These are phyloP conservation scores for Apamea monoglypha DNA, from an alignment of 2,888 invertebrate genomes.

Conservation along the genomic window DNA sequence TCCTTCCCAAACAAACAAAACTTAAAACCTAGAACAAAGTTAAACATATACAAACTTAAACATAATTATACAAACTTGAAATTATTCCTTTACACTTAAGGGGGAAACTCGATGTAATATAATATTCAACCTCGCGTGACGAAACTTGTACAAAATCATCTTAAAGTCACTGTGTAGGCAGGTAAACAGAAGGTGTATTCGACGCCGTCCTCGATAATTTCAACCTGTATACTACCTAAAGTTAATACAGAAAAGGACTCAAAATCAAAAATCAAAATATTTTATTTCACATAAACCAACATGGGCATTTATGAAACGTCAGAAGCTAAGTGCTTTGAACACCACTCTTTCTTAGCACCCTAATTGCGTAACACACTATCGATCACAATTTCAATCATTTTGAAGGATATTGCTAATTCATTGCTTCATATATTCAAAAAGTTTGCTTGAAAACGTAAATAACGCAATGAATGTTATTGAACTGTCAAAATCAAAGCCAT, in stretches of 20 bases:
- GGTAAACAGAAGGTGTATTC: neutral
- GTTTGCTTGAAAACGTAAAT: too few relatives aligned
- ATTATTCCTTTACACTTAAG: slow-evolving; percentile 53
- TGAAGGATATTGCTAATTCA: too few relatives aligned
- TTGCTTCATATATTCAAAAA: too few relatives aligned
- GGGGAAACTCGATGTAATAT: slow-evolving; percentile 42
- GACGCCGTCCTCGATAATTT: neutral
- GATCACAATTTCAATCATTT: too few relatives aligned
- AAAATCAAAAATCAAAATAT: too few relatives aligned
- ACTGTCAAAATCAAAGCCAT: too few relatives aligned
- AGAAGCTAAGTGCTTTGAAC: too few relatives aligned
- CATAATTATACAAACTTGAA: slow-evolving; percentile 39
- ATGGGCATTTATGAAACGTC: too few relatives aligned
- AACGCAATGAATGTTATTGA: too few relatives aligned
- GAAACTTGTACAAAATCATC: slow-evolving; percentile 42
- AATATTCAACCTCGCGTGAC: slow-evolving; percentile 53
- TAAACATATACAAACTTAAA: slow-evolving; percentile 32
- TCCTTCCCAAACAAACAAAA: slow-evolving; percentile 40
- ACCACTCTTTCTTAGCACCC: too few relatives aligned
- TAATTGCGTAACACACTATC: too few relatives aligned
- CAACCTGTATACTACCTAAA: neutral
- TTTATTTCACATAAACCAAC: too few relatives aligned
- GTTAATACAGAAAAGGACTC: neutral
- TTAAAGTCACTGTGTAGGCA: slow-evolving; percentile 8
- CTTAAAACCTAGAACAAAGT: slow-evolving; percentile 44